phyloP scores from a whole-genome alignment of 2,797 vertebrate genomes.

The Arrhamphus sclerolepis region DNA sequence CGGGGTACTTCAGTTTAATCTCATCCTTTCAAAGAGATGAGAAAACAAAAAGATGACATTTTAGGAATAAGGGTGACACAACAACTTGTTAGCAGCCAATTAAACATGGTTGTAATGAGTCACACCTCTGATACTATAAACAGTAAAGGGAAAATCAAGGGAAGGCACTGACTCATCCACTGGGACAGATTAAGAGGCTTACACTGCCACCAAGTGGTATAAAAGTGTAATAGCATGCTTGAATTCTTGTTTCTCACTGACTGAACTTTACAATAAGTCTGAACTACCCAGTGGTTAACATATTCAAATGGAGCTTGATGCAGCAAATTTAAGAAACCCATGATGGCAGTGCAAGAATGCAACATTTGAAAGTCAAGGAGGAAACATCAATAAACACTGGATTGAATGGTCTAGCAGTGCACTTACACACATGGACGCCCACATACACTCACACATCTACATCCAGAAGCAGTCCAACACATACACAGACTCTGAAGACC shows the following conservation, averaged over 20 bases:
- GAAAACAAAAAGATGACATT: not conserved
- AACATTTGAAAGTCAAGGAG: slow-evolving; percentile 19
- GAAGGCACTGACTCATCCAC: slow-evolving; percentile 1
- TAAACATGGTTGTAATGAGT: slow-evolving; percentile 35
- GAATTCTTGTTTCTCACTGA: slow-evolving; percentile 1
- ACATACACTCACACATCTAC: slow-evolving; percentile 15
- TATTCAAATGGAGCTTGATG: slow-evolving; percentile 10
- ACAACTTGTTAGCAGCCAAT: slow-evolving; percentile 29
- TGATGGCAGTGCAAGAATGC: slow-evolving; percentile 29
- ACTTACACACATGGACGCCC: slow-evolving; percentile 27
- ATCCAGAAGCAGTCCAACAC: slow-evolving; percentile 25
- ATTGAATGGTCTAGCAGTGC: slow-evolving; percentile 29
- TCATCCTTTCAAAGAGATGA: slow-evolving; percentile 56
- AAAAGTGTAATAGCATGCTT: slow-evolving; percentile 1
- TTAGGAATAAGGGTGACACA: slow-evolving; percentile 37
- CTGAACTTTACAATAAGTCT: slow-evolving; percentile 7
- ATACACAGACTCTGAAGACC: slow-evolving; percentile 38
- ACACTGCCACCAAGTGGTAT: slow-evolving; percentile 73
- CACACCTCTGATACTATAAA: slow-evolving; percentile 33
- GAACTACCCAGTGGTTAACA: slow-evolving; percentile 6
- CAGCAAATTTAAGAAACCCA: slow-evolving; percentile 25
- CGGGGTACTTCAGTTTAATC: slow-evolving; percentile 51
- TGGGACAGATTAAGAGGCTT: slow-evolving; percentile 28
- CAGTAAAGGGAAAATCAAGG: slow-evolving; percentile 25
- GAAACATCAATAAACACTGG: slow-evolving; percentile 6